Evolutionary conservation across 37 sponge, comb jelly and placozoan genomes (phyloP), one percentile per base, ranked within the genome.

Genomic region (Tethya wilhelma): DNA sequence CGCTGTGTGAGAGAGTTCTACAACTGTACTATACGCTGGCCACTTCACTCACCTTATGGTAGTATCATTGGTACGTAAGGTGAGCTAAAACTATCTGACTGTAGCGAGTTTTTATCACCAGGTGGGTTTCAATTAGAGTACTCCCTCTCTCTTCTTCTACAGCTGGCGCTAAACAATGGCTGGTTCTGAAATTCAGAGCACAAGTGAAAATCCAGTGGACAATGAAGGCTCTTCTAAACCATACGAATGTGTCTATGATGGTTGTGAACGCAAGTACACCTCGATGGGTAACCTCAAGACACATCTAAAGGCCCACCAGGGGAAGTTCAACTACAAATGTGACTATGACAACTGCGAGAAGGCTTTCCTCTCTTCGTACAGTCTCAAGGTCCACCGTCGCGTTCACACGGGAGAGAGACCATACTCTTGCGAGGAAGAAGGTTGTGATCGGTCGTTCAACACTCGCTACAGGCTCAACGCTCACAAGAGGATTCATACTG

Each of bases 321-420:
- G 93, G n/a, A 69, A 89, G 19, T 85, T 73, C 31, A 53, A 80
- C 63, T 78, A 77, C 75, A 79, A 89, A 67, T 95, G 96, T 87
- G 83, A 78, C 38, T 64, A 60, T 28, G 78, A 81, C 19, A 70
- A 67, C 37, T 95, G 96, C 46, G 90, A 88, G 23, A 95, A 92
- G 69, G 91, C 96, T 14, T 95, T 95, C 60, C 67, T 89, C 2
- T 88, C 96, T 0, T 89, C 90, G 0, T 95, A 95, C 68, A 77
- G 90, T 33, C 84, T 90, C n/a, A 92, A 92, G 38, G 73, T 84
- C 39, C 96, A 95, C 44, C 56, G 67, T 6, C 70, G 96, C 6
- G 59, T 80, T 2, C 96, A 95, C 84, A 95, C 96, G 0, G 96
- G 96, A 2, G 95, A 95, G 64, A 85, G 67, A 38, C 93, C 93